Evolutionary conservation across 2,113 vertebrate genomes (phyloP), one percentile per base, ranked within the genome.

Genomic region (Microcebus jonahi): DNA sequence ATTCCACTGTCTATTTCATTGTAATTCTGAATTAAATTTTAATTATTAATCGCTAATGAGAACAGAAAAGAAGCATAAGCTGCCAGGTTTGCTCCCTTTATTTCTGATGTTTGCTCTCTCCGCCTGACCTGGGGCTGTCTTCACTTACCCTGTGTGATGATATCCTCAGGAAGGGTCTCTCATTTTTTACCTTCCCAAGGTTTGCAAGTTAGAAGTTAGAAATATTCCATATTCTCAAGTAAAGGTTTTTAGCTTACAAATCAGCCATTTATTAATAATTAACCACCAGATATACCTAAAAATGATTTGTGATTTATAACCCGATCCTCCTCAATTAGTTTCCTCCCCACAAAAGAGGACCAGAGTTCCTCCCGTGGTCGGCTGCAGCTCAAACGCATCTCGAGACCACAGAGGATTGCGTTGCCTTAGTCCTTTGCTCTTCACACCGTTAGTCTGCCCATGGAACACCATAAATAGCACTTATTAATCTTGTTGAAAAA

Each of bases 401-500:
- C 29, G 88, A 65, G 94, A 88, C 18, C 61, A 61, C 53, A 59
- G 81, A 82, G 73, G n/a, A 55, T 53, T 79, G 23, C 23, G 13
- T 25, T 48, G 95, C 61, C 59, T 42, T 39, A 21, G 45, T 53
- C 77, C 88, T 12, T 5, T 4, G 81, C 48, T 88, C 77, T 88
- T 88, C 82, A 59, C 57, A 70, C 77, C 63, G 45, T 42, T 53
- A 50, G 27, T 90, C 94, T 91, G 63, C 82, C 50, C 76, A 17
- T 61, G 82, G 88, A 95, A 86, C 0, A 0, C 93, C 68, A 20
- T 34, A 88, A 96, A 93, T 18, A 96, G 95, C 86, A 89, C 68
- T 61, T 98, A 97, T 96, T 97, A 92, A 97, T 97, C 97, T 97
- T 97, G 96, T 48, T 95, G 97, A 97, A 96, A 98, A 94, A 90